These are phyloP conservation scores for Agrotis ipsilon DNA, from an alignment of 2,888 invertebrate species.

Conservation along the genomic window DNA sequence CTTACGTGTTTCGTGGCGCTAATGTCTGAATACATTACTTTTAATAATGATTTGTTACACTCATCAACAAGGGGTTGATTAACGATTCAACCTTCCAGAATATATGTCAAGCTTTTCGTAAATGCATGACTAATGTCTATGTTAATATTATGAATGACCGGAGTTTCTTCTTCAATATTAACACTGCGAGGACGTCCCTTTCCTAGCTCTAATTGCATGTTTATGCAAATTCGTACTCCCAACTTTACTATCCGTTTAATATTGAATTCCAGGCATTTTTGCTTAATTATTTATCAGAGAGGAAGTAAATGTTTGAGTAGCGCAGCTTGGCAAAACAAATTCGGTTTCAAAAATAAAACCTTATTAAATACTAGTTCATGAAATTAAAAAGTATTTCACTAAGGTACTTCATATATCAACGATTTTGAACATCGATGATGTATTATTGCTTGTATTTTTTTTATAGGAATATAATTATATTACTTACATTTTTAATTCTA, in stretches of 20 bases:
- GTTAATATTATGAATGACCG: constrained; percentile 64
- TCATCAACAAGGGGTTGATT: constrained; percentile 46
- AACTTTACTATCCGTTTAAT: constrained; percentile 68
- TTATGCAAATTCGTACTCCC: constrained; percentile 77
- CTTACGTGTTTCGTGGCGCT: constrained; percentile 46
- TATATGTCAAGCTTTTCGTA: constrained; percentile 45
- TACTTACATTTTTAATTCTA: too few species aligned
- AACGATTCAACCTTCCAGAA: constrained; percentile 52
- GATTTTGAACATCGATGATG: neutral
- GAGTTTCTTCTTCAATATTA: constrained; percentile 75
- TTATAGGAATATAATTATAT: too few species aligned
- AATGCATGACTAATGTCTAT: constrained; percentile 62
- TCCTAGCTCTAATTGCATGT: constrained; percentile 80
- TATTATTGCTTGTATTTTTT: too few species aligned
- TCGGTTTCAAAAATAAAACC: neutral
- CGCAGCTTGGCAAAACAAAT: neutral
- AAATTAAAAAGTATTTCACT: neutral
- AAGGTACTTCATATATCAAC: neutral
- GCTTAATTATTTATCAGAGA: constrained; percentile 27
- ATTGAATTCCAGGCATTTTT: constrained; percentile 71
- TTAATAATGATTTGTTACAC: constrained; percentile 28
- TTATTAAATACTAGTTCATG: neutral
- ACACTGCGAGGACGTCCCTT: constrained; percentile 71
- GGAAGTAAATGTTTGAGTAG: constrained; percentile 19
- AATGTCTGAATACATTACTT: constrained; percentile 39